Conservation (phyloP, 2,113 vertebrate genomes). For the Crotalus viridis region DNA sequence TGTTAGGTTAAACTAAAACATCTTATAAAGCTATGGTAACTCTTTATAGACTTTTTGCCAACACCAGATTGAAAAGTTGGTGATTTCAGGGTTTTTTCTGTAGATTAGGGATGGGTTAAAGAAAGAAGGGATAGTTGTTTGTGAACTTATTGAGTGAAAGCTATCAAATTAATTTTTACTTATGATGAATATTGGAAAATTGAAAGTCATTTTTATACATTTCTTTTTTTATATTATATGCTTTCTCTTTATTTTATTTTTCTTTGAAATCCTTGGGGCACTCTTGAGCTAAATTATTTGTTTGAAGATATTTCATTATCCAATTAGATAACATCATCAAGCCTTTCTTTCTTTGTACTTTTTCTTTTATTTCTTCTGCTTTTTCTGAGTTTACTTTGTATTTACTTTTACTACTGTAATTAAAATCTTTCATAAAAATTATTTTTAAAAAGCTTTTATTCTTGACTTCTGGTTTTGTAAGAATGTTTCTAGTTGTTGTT, state of each 20-base stretch:
- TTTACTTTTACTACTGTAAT: neutral
- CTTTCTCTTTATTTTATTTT: neutral
- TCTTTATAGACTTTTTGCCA: neutral
- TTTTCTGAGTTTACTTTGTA: neutral
- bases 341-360: neutral
- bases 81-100: neutral
- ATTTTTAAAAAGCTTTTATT: neutral
- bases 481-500: neutral
- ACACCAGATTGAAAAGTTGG: neutral
- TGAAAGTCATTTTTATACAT: neutral
- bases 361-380: neutral
- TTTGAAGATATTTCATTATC: neutral
- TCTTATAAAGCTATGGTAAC: neutral
- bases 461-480: neutral
- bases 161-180: neutral
- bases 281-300: neutral
- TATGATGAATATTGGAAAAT: neutral
- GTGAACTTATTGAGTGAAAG: neutral
- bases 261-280: neutral
- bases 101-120: neutral
- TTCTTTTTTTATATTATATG: neutral
- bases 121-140: neutral
- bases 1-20: neutral
- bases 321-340: neutral
- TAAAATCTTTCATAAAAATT: neutral